Evolutionary conservation across 2,113 vertebrate genomes (phyloP).

Genomic region (Ictalurus punctatus): DNA sequence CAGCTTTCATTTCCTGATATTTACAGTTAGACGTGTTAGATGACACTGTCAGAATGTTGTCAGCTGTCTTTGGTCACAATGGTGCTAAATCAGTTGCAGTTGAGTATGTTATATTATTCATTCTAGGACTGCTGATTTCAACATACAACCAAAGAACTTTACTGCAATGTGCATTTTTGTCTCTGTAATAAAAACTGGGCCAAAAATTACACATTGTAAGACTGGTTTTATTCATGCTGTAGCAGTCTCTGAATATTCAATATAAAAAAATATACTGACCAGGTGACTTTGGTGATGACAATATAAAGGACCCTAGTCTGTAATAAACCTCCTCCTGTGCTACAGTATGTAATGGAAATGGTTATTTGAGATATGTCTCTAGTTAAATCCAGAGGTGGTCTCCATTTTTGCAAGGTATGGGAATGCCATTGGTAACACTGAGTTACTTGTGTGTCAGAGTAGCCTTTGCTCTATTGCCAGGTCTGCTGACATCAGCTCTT

Average conservation of each 20-base stretch:
- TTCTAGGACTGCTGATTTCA: background rate
- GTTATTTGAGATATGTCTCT: constrained; percentile 12
- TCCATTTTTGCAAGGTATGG: constrained; percentile 18
- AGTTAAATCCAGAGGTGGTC: constrained; percentile 35
- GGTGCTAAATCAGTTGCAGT: background rate
- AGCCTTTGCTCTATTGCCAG: constrained; percentile 37
- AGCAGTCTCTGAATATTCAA: background rate
- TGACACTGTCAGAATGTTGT: no score
- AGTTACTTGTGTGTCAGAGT: constrained; percentile 38
- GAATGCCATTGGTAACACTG: constrained; percentile 21
- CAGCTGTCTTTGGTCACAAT: background rate
- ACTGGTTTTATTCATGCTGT: background rate
- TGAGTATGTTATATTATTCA: background rate
- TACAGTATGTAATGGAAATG: constrained; percentile 5
- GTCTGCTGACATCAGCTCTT: constrained; percentile 37
- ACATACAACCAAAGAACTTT: background rate
- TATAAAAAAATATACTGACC: background rate
- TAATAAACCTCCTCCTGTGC: constrained; percentile 4
- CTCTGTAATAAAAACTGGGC: background rate
- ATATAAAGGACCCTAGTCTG: background rate
- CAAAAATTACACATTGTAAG: background rate
- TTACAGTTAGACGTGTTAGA: background rate
- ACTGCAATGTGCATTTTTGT: background rate
- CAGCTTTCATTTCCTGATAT: background rate
- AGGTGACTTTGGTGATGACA: constrained; percentile 10